Evolutionary conservation across 2,888 invertebrate genomes (phyloP), one percentile per base, ranked within the genome.

Genomic region (Xestia xanthographa): DNA sequence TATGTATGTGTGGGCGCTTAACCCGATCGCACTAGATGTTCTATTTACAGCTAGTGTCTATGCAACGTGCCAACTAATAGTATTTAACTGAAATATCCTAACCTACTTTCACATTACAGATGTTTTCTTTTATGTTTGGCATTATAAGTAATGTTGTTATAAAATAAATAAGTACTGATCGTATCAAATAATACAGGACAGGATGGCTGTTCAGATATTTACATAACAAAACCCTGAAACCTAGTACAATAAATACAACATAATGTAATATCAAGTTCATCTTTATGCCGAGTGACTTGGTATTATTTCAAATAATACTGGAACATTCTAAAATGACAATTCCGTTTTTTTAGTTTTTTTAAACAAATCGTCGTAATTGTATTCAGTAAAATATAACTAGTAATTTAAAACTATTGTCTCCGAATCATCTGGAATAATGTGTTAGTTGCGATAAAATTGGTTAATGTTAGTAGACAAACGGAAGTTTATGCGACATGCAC

Each of bases 11-110:
- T 87, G 81, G 87, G 87, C 83, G 87, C 89, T 83, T 87, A 90
- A 91, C 91, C 85, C 83, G 88, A 87, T 89, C 88, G 89, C 88
- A 90, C 91, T 89, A 91, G 90, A 84, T 86, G 88, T 90, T 93
- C 94, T 95, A 95, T 95, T 95, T 95, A 90, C 88, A 91, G 91
- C 91, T 89, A 89, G 84, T 91, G 91, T 93, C 94, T 93, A 93
- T 92, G 93, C 87, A 90, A 92, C 93, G 94, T 95, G 95, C 95
- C 95, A 95, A 94, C 92, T 91, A 90, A 90, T 89, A 88, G 80
- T 87, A 84, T 89, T 91, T 92, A 93, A 93, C 93, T 86, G 89
- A 91, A 92, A 92, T 91, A 92, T 92, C 89, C 87, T 93, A 93
- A 92, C 93, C 93, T 82, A 86, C 80, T 83, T 88, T 80, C 71